A percentile compares a stretch with the other conserved stretches of the same genome.
Evolutionary conservation across 1,140 invertebrate species (phyloP).

Genomic region (Pentalonia nigronervosa): DNA sequence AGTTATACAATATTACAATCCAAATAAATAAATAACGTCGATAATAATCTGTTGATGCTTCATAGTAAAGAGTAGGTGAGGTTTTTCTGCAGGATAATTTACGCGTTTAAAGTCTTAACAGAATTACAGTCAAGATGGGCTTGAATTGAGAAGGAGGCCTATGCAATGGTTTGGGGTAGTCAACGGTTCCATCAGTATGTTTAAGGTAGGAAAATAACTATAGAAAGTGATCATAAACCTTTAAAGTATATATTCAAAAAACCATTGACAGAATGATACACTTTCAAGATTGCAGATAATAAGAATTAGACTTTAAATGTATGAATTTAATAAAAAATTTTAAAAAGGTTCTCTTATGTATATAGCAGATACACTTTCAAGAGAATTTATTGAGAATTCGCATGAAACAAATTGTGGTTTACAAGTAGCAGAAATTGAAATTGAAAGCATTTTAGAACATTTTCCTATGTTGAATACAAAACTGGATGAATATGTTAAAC

Average conservation of each 20-base stretch:
- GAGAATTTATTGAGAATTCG: background rate
- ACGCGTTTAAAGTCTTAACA: slow-evolving; percentile 63
- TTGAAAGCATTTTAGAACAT: background rate
- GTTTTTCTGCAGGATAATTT: slow-evolving; percentile 64
- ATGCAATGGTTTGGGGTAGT: slow-evolving; percentile 62
- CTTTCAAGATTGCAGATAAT: slow-evolving; percentile 64
- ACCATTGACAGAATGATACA: slow-evolving; percentile 63
- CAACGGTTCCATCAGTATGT: slow-evolving; percentile 63
- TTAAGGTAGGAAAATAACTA: slow-evolving; percentile 62
- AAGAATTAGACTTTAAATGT: slow-evolving; percentile 62
- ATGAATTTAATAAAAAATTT: background rate
- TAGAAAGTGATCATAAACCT: slow-evolving; percentile 65
- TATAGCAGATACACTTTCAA: background rate
- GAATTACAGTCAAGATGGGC: too few species aligned
- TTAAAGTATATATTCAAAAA: slow-evolving; percentile 64
- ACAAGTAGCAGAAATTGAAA: background rate
- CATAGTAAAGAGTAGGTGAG: slow-evolving; percentile 63
- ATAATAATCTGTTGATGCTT: slow-evolving; percentile 64
- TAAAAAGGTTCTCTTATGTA: background rate
- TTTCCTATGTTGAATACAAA: too few species aligned
- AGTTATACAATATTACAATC: slow-evolving; percentile 62
- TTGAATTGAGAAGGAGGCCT: too few species aligned
- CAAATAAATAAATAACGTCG: slow-evolving; percentile 59
- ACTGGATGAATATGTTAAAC: too few species aligned
- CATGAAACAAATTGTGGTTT: background rate